phyloP scores from a whole-genome alignment of 2,888 invertebrate species.

The Dorcus hopei region DNA sequence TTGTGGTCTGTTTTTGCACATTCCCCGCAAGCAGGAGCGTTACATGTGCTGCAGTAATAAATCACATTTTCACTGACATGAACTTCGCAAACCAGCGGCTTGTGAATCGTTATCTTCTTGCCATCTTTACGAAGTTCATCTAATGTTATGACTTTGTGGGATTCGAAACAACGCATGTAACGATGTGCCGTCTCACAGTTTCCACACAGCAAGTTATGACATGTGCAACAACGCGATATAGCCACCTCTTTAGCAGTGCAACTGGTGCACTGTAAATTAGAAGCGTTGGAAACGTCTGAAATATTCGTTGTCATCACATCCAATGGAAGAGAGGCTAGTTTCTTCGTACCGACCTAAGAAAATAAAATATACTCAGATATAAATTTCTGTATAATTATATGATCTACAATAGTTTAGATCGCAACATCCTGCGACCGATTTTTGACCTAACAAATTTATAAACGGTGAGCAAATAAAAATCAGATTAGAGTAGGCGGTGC shows the following conservation, averaged over 20 bases:
- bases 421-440: too few relatives aligned
- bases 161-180: constrained; percentile 95
- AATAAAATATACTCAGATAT: not conserved
- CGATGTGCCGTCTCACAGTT: constrained; percentile 95
- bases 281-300: constrained; percentile 72
- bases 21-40: constrained; percentile 84
- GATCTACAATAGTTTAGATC: not conserved
- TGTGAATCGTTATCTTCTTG: constrained; percentile 80
- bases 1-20: constrained; percentile 82
- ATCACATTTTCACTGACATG: constrained; percentile 83
- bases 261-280: constrained; percentile 76
- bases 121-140: constrained; percentile 78
- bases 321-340: constrained; percentile 74
- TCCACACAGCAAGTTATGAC: constrained; percentile 89
- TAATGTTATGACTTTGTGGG: constrained; percentile 85
- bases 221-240: constrained; percentile 90
- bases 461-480: too few relatives aligned
- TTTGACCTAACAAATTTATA: too few relatives aligned
- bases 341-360: constrained; percentile 66
- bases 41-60: constrained; percentile 84
- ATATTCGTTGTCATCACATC: constrained; percentile 87
- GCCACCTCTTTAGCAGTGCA: constrained; percentile 95
- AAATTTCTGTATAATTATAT: not conserved
- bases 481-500: too few relatives aligned
- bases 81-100: constrained; percentile 79